phyloP scores from a whole-genome alignment of 2,888 invertebrate genomes.

The Harpalus rufipes region DNA sequence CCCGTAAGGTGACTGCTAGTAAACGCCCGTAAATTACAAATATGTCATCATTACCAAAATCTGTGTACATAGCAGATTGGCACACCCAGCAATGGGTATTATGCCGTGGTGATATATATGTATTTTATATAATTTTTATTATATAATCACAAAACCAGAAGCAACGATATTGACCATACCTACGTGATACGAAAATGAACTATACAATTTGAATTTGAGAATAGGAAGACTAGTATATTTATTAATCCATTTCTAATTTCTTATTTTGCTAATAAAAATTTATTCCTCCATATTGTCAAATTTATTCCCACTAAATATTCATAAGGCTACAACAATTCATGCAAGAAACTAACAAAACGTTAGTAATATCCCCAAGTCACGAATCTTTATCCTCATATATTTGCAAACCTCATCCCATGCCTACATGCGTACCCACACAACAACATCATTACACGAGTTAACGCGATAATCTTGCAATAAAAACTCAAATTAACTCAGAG shows the following conservation, averaged over 20 bases:
- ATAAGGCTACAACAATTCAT: not conserved
- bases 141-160: no score
- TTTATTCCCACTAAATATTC: not conserved
- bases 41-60: no score
- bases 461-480: slow-evolving; percentile 48
- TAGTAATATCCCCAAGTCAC: slow-evolving; percentile 10
- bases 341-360: not conserved
- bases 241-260: not conserved
- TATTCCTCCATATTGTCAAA: not conserved
- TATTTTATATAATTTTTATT: no score
- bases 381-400: slow-evolving; percentile 13
- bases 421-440: slow-evolving; percentile 43
- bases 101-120: no score
- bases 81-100: no score
- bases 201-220: not conserved
- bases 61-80: no score
- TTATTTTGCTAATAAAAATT: not conserved
- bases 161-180: no score
- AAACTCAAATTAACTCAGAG: slow-evolving; percentile 39
- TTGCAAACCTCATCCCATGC: not conserved
- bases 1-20: no score
- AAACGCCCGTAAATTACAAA: no score
- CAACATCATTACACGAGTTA: slow-evolving; percentile 47
- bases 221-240: not conserved
- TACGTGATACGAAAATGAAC: not conserved